A percentile compares a stretch with the other conserved stretches of the same genome.
phyloP scores from a whole-genome alignment of 2,888 invertebrate species.

The Limenitis camilla region DNA sequence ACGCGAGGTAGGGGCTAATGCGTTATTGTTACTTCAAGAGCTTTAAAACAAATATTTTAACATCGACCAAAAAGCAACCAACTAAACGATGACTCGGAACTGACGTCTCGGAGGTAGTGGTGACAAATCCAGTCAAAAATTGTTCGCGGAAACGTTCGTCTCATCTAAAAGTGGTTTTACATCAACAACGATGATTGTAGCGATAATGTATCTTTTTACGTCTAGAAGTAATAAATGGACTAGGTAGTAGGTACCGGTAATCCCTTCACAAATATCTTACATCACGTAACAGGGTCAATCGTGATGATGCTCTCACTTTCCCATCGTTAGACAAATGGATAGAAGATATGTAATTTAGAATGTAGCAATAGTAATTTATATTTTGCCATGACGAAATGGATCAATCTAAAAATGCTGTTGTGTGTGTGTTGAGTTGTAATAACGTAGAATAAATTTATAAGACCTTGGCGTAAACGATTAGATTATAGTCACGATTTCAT shows the following conservation, averaged over 20 bases:
- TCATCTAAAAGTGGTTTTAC: no score
- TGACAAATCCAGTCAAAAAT: no score
- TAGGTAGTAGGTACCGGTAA: conserved; percentile 1
- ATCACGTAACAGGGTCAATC: conserved; percentile 38
- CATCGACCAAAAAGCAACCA: no score
- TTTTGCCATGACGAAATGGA: conserved; percentile 16
- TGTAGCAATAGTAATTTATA: conserved; percentile 23
- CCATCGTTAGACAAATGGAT: conserved; percentile 25
- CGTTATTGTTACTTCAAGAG: no score
- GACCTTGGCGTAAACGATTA: conserved; percentile 1
- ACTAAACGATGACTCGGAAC: no score
- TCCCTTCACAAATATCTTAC: conserved; percentile 31
- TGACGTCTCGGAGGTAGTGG: no score
- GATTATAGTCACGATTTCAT: conserved; percentile 1
- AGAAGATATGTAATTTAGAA: conserved; percentile 23
- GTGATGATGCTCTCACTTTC: conserved; percentile 46
- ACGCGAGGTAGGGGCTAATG: no score
- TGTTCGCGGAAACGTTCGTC: no score
- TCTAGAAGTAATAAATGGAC: neutral
- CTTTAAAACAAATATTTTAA: no score
- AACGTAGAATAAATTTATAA: conserved; percentile 1
- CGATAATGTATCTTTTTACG: neutral
- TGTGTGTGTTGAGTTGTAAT: neutral
- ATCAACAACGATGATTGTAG: neutral
- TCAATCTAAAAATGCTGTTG: conserved; percentile 7